These are phyloP conservation scores for Pterocles burchelli DNA, from an alignment of 2,113 vertebrate genomes.

Conservation along the genomic window DNA sequence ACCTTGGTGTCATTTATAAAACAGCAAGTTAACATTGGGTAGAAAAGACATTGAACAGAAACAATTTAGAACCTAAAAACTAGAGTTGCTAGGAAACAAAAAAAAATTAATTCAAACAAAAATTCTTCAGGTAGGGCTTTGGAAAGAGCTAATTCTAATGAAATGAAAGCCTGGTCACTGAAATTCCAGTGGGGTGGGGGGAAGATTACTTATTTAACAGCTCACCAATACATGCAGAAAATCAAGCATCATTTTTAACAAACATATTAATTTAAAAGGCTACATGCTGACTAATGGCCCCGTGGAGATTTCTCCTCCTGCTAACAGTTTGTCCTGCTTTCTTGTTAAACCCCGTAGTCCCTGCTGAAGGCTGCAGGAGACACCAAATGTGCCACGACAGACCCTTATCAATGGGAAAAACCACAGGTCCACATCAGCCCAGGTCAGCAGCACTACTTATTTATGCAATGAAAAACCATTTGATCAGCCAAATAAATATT, in stretches of 20 bases:
- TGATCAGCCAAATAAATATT: background rate
- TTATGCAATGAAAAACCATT: background rate
- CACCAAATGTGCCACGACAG: background rate
- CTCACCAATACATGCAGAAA: background rate
- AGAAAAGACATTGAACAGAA: slow-evolving; percentile 28
- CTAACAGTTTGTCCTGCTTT: background rate
- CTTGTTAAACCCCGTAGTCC: background rate
- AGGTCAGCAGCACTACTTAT: background rate
- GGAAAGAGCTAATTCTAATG: background rate
- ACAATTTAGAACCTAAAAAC: background rate
- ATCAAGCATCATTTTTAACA: background rate
- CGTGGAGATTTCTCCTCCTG: background rate
- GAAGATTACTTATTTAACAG: background rate
- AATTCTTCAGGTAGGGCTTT: background rate
- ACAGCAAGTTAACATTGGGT: background rate
- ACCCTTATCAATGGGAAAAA: background rate
- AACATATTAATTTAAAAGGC: background rate
- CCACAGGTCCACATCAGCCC: fast-evolving
- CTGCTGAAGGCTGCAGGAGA: background rate
- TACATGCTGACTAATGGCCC: background rate
- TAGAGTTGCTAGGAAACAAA: slow-evolving; percentile 21
- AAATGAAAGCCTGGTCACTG: background rate
- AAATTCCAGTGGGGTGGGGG: background rate
- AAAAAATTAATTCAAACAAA: slow-evolving; percentile 4
- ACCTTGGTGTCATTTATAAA: background rate